Evolutionary conservation across 2,888 invertebrate genomes (phyloP), one percentile per base, ranked within the genome.

Genomic region (Agrotis segetum): DNA sequence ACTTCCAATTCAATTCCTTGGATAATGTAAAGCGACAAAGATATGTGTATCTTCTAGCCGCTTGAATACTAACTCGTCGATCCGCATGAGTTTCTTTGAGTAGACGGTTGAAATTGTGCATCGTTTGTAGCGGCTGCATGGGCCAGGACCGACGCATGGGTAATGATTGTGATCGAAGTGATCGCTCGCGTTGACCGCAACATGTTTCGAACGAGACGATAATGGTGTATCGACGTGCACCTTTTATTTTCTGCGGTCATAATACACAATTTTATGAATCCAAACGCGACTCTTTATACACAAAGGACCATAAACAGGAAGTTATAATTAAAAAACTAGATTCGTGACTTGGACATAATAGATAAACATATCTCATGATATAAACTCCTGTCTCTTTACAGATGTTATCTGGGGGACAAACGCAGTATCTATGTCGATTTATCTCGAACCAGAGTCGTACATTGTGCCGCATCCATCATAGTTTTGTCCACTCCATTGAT

Each of bases 131-230:
- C 91, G 87, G 89, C 92, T 91, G 91, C 86, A 84, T 83, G 89
- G 86, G 84, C 88, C 85, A 83, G 86, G 81, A 83, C 88, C 88
- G 85, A 89, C 88, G 87, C 88, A 87, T 87, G 89, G 90, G 89
- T 93, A 95, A 94, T 94, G 93, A 92, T 94, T 92, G 91, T 90
- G 91, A 94, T 94, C 90, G 91, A 86, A 92, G 86, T 91, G 92
- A 94, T 94, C 91, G 92, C 90, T 91, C 86, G 90, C 88, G 83
- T 87, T 90, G 88, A 95, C 95, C 95, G 85, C 95, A 95, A 94
- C 94, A 93, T 92, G 92, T 90, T 92, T 87, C 83, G 88, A 94
- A 95, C 93, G 92, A 95, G 95, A 95, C 90, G 94, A 93, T 95
- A 95, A 95, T 95, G 93, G 91, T 88, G 81, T 87, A 89, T 88